Conservation (phyloP, 1,140 invertebrate species). For the Sminthurinus signatus region DNA sequence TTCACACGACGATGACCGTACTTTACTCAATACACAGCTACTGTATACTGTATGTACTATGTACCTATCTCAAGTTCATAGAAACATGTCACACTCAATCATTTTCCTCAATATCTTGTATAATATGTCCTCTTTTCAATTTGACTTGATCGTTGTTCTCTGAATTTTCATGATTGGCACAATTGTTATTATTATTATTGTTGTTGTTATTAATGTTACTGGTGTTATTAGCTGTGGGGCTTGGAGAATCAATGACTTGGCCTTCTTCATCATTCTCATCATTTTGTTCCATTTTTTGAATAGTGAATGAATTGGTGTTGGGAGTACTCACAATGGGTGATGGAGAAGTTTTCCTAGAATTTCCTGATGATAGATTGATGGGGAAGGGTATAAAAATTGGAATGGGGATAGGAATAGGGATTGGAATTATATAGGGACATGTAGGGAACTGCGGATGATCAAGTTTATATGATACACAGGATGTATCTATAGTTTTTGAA, state of each 20-base stretch:
- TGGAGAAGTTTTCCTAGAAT: not conserved
- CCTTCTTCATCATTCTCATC: not conserved
- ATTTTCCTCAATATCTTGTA: constrained; percentile 7
- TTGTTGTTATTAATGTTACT: not conserved
- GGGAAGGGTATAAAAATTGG: constrained; percentile 29
- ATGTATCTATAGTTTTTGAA: not conserved
- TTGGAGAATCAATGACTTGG: not conserved
- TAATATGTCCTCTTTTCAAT: not conserved
- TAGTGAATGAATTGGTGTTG: too few species aligned
- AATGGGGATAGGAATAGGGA: constrained; percentile 22
- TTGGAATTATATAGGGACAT: constrained; percentile 10
- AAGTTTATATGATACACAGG: too few species aligned
- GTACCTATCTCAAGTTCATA: too few species aligned
- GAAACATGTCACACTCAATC: not conserved
- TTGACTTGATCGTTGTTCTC: not conserved
- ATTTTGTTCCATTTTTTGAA: not conserved
- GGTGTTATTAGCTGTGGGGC: not conserved
- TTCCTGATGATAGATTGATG: not conserved
- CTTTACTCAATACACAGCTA: too few species aligned
- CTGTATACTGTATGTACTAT: too few species aligned
- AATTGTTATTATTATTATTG: not conserved
- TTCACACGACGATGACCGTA: too few species aligned
- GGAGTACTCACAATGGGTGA: not conserved
- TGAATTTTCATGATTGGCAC: not conserved
- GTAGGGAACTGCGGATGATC: constrained; percentile 9